Conservation (phyloP, 2,797 vertebrate genomes). For the Dryobates pubescens region DNA sequence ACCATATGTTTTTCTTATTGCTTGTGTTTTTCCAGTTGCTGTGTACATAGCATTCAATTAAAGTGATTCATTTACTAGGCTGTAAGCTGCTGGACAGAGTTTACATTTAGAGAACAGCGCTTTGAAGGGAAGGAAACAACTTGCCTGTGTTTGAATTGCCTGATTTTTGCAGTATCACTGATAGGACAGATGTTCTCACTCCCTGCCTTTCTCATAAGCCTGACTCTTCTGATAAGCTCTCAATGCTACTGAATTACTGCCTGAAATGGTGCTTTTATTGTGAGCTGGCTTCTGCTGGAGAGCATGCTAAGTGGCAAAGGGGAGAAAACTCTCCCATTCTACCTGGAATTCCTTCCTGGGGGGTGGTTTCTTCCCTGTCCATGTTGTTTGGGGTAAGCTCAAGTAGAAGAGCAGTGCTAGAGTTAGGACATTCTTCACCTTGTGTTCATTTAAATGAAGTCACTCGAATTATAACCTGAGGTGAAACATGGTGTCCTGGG, state of each 20-base stretch:
- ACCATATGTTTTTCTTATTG: slow-evolving; percentile 88
- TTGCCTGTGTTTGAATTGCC: slow-evolving; percentile 88
- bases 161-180: slow-evolving; percentile 81
- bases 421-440: background rate
- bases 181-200: slow-evolving; percentile 87
- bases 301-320: background rate
- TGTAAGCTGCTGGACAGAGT: slow-evolving; percentile 72
- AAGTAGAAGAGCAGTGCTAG: accelerated
- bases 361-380: background rate
- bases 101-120: slow-evolving; percentile 83
- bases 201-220: slow-evolving; percentile 74
- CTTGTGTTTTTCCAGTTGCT: slow-evolving; percentile 85
- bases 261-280: background rate
- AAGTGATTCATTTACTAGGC: slow-evolving; percentile 90
- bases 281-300: background rate
- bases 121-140: slow-evolving; percentile 80
- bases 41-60: slow-evolving; percentile 93
- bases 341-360: background rate
- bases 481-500: background rate
- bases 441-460: too few species aligned
- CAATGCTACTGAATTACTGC: slow-evolving; percentile 8
- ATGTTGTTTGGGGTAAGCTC: background rate
- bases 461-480: accelerated
- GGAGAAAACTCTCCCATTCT: background rate
- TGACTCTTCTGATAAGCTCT: slow-evolving; percentile 56